Evolutionary conservation across 2,888 invertebrate genomes (phyloP), one percentile per base, ranked within the genome.

Genomic region (Keiferia lycopersicella): DNA sequence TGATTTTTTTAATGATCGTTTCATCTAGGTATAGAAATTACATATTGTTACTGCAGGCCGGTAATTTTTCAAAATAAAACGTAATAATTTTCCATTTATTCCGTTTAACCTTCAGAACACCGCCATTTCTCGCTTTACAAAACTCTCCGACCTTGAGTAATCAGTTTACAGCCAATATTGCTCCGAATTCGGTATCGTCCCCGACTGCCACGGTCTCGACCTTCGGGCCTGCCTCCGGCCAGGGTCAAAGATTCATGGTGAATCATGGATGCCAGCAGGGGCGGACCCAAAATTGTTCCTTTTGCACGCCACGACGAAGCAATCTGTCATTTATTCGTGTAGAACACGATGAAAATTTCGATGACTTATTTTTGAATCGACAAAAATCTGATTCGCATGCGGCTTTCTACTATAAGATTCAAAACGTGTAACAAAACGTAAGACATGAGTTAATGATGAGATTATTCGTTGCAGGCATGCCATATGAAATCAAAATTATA

Each of bases 141-240:
- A 30, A 56, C 12, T n/a, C 16, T 56, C 22, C 26, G 30, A 34
- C 56, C 56, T 34, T 26, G 2, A 58, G 8, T n/a, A 38, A 34
- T 34, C 34, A 58, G 50, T 50, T 18, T 50, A 38, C 48, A 34
- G 30, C 1, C 63, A 48, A 48, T 63, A 57, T 58, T 26, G 56
- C 56, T 34, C 14, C 48, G 50, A 57, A 48, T 39, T 38, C 38
- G 57, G 30, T 78, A 71, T 76, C 73, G 71, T 84, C 84, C 78
- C 85, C 68, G 82, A 72, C 80, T 84, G 84, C 83, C 84, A 83
- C 85, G 81, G 75, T 62, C 72, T 67, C 78, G 86, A 82, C 86
- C 87, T 88, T 88, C 79, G 72, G 26, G 4, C 4, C 34, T 30
- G 34, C 8, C 34, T 34, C 34, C 34, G 8, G 65, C 63, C 69